Evolutionary conservation across 2,888 invertebrate genomes (phyloP), one percentile per base, ranked within the genome.

Genomic region (Caenorhabditis sp.): DNA sequence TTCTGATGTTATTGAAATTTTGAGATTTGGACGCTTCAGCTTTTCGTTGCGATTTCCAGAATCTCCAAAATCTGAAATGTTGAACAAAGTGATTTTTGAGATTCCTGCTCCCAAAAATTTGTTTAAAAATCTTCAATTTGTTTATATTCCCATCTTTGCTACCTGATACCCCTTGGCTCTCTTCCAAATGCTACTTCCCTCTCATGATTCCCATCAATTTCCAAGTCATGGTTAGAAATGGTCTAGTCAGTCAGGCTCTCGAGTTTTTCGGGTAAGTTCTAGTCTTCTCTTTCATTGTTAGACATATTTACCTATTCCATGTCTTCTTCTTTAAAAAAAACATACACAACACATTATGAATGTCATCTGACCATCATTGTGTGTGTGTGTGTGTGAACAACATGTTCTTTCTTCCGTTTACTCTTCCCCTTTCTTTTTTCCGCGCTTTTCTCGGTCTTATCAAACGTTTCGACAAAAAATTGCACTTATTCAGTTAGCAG

Each of bases 251-350:
- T 31, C 72, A 72, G 44, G 72, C 59, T 64, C 38, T 74, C 26
- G 74, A 74, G 16, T 74, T 74, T 64, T 74, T 74, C 16, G 74
- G 64, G 74, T 74, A 41, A 61, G 24, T 61, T 41, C 31, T 12
- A 31, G 31, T 31, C 6, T 10, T 19, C 22, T 19, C 44, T 31
- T 31, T 28, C 38, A 8, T 31, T 51, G 35, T 19, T 22, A 16
- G 47, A 14, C 54, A 26, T 63, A 63, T 63, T 63, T 44, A 28
- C 63, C 61, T 41, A 49, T 61, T 72, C 19, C 35, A 38, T 68
- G 31, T n/a, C 16, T 14, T 44, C 10, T 64, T 47, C 24, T 19
- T 26, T 7, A 6, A 14, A 69, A 35, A 35, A 72, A 16, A n/a
- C n/a, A n/a, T n/a, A n/a, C n/a, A n/a, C n/a, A 28, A 69, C 47